Evolutionary conservation across 2,888 invertebrate genomes (phyloP).

Genomic region (Hedya salicella): DNA sequence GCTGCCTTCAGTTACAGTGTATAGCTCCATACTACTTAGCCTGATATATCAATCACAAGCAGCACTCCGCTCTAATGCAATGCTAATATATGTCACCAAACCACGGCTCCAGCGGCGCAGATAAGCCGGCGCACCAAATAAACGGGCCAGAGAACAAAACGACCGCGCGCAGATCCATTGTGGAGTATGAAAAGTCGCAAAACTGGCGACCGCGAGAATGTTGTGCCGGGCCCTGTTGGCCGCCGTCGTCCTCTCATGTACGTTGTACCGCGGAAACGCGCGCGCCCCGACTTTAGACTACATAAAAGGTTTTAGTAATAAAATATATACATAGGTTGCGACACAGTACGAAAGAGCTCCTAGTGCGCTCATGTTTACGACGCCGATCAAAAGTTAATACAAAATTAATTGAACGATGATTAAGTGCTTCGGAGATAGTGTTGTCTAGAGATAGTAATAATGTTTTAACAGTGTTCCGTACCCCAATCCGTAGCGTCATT

Average conservation of each 20-base stretch:
- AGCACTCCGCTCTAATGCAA: background rate
- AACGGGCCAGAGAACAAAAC: conserved; percentile 31
- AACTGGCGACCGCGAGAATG: conserved; percentile 58
- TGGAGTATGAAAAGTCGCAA: conserved; percentile 43
- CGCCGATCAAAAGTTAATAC: conserved; percentile 54
- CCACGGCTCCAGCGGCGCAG: conserved; percentile 4
- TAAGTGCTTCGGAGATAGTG: conserved; percentile 20
- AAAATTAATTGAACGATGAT: conserved; percentile 47
- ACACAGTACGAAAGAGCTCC: background rate
- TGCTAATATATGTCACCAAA: background rate
- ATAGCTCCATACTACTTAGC: too few relatives aligned
- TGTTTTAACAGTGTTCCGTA: conserved; percentile 4
- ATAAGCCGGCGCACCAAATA: conserved; percentile 23
- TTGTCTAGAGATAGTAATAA: conserved; percentile 6
- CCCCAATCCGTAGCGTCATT: too few relatives aligned
- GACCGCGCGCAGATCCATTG: conserved; percentile 33
- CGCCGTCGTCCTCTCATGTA: conserved; percentile 74
- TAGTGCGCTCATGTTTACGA: conserved; percentile 16
- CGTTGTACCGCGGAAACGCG: conserved; percentile 66
- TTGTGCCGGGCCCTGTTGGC: conserved; percentile 70
- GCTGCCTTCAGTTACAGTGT: background rate
- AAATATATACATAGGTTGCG: conserved; percentile 51
- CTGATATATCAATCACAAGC: too few relatives aligned
- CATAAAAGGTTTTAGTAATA: conserved; percentile 76
- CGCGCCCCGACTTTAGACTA: conserved; percentile 65